Evolutionary conservation across 1,140 invertebrate genomes (phyloP).

Genomic region (Ips typographus): DNA sequence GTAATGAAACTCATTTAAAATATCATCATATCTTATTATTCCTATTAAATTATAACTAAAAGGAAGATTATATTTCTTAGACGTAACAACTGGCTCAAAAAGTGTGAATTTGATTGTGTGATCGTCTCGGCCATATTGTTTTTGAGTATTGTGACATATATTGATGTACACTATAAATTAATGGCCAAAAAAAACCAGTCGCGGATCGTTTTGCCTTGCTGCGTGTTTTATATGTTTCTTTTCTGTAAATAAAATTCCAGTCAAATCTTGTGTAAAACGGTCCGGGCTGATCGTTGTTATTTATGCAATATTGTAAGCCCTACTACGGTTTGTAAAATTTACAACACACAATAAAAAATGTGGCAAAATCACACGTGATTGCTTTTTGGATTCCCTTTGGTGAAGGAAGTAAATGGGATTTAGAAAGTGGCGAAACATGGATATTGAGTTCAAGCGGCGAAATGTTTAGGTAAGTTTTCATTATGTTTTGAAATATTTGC

Average conservation of each 20-base stretch:
- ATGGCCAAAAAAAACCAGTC: slow-evolving; percentile 13
- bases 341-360: slow-evolving; percentile 47
- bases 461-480: slow-evolving; percentile 26
- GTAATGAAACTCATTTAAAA: too few species aligned
- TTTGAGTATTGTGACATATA: slow-evolving; percentile 9
- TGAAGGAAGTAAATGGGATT: not conserved
- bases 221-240: slow-evolving; percentile 10
- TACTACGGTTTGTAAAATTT: slow-evolving; percentile 46
- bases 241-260: slow-evolving; percentile 18
- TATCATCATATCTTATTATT: too few species aligned
- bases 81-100: slow-evolving; percentile 19
- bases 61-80: slow-evolving; percentile 20
- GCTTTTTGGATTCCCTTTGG: slow-evolving; percentile 28
- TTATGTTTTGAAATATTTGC: slow-evolving; percentile 10
- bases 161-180: slow-evolving; percentile 12
- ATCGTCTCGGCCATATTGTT: slow-evolving; percentile 31
- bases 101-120: slow-evolving; percentile 29
- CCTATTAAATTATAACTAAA: not conserved
- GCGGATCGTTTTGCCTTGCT: not conserved
- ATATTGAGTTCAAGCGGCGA: not conserved
- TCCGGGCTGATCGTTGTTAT: slow-evolving; percentile 26
- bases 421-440: not conserved
- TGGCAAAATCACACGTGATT: slow-evolving; percentile 37
- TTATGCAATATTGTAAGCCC: slow-evolving; percentile 27
- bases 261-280: slow-evolving; percentile 9